Evolutionary conservation across 1,140 invertebrate genomes (phyloP), one percentile per base, ranked within the genome.

Genomic region (Zaprionus vittiger): DNA sequence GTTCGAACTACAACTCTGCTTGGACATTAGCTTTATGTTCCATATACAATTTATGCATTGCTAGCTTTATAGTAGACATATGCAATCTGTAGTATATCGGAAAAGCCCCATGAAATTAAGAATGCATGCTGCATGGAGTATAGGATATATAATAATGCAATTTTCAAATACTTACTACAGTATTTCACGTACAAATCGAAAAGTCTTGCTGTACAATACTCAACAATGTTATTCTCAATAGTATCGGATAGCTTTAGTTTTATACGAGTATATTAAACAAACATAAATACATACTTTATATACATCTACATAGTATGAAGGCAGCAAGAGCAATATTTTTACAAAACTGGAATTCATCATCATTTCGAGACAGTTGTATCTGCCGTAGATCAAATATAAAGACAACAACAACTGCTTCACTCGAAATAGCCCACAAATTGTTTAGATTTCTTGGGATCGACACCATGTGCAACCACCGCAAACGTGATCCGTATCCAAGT

Each of bases 401-500:
- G 2, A 34, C 9, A 34, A 34, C 31, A 31, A 31, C 9, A 34
- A 34, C 9, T 34, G 9, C 31, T 34, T 34, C 9, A 11, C 28
- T 34, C 3, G 31, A 4, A 31, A 0, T 31, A 9, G 2, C 5
- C 15, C 14, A n/a, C 38, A 41, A 1, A 41, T 41, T 41, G 15
- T 3, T 41, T 15, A 41, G 5, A n/a, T 41, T 6, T 41, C 0
- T 7, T 41, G 15, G 0, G 2, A 41, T 41, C 15, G 15, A n/a
- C 15, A 2, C n/a, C 15, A n/a, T 12, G 38, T 41, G 38, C 38
- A 15, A 41, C 15, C 66, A 62, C 57, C 44, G 17, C 24, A 1
- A 34, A 26, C 47, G n/a, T 54, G 60, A 55, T 47, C 68, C 60
- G 11, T 22, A 66, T 57, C 73, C 70, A 70, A 79, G 41, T 47